Conservation (phyloP, 2,797 vertebrate genomes). For the Crenuchus spilurus region DNA sequence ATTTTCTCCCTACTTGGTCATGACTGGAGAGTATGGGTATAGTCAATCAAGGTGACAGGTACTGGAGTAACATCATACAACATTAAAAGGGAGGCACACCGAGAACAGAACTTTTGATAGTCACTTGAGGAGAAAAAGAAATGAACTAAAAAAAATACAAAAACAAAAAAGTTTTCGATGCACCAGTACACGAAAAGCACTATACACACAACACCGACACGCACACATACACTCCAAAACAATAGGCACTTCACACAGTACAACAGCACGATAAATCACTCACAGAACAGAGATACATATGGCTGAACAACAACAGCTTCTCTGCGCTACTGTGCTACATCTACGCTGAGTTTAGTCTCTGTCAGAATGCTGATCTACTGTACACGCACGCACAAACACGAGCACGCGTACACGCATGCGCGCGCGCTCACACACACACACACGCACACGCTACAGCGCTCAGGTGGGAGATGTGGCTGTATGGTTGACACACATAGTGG, state of each 20-base stretch:
- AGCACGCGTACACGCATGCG: slow-evolving; percentile 57
- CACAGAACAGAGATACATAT: slow-evolving; percentile 80
- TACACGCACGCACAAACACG: slow-evolving; percentile 37
- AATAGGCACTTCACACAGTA: slow-evolving; percentile 55
- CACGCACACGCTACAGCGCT: slow-evolving; percentile 62
- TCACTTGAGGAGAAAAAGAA: slow-evolving; percentile 62
- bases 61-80: slow-evolving; percentile 70
- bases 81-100: slow-evolving; percentile 72
- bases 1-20: slow-evolving; percentile 57
- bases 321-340: slow-evolving; percentile 75
- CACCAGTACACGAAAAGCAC: slow-evolving; percentile 76
- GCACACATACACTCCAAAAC: slow-evolving; percentile 65
- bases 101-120: slow-evolving; percentile 68
- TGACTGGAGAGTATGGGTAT: slow-evolving; percentile 59
- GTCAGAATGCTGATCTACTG: slow-evolving; percentile 72
- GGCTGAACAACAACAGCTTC: slow-evolving; percentile 79
- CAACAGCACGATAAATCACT: slow-evolving; percentile 78
- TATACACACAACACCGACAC: slow-evolving; percentile 79
- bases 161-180: slow-evolving; percentile 66
- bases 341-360: slow-evolving; percentile 79
- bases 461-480: slow-evolving; percentile 81
- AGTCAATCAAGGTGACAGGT: slow-evolving; percentile 23
- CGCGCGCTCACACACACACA: slow-evolving; percentile 73
- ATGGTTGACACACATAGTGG: slow-evolving; percentile 87
- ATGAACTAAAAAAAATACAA: too few species aligned